Percentiles rank a stretch among this genome's conserved stretches.
Evolutionary conservation across 2,888 invertebrate species (phyloP).

Genomic region (Tanytarsus gracilentus): DNA sequence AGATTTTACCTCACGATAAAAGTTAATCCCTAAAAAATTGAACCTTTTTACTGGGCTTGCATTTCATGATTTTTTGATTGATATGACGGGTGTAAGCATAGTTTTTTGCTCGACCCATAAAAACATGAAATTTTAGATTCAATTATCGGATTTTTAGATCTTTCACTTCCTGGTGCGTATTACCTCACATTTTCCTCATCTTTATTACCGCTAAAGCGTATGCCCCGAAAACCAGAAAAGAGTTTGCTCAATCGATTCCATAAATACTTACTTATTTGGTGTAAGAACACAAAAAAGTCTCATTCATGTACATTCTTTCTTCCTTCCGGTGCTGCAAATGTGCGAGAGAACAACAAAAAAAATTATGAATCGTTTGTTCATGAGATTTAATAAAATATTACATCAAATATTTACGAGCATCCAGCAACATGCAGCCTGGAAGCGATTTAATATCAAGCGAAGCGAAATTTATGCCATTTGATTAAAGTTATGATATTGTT

Average conservation of each 20-base stretch:
- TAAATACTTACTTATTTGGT: neutral
- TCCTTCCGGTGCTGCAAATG: neutral
- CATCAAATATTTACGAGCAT: slow-evolving; percentile 22
- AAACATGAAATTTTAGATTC: neutral
- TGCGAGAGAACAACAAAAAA: neutral
- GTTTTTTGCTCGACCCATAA: neutral
- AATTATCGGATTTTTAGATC: slow-evolving; percentile 9
- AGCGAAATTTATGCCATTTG: too few relatives aligned
- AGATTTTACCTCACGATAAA: slow-evolving; percentile 12
- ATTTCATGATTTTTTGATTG: slow-evolving; percentile 23
- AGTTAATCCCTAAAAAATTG: slow-evolving; percentile 14
- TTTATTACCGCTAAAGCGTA: too few relatives aligned
- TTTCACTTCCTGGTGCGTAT: slow-evolving; percentile 5
- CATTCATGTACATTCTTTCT: too few relatives aligned
- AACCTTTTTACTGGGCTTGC: neutral
- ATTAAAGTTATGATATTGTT: too few relatives aligned
- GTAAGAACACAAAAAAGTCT: neutral
- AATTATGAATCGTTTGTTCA: neutral
- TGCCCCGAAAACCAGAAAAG: neutral
- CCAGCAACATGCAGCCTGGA: slow-evolving; percentile 15
- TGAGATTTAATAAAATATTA: slow-evolving; percentile 10
- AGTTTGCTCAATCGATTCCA: neutral
- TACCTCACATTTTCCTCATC: too few relatives aligned
- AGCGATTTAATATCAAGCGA: neutral
- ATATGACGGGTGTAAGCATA: slow-evolving; percentile 17